phyloP scores from a whole-genome alignment of 2,888 invertebrate species.

The Clitarchus hookeri region DNA sequence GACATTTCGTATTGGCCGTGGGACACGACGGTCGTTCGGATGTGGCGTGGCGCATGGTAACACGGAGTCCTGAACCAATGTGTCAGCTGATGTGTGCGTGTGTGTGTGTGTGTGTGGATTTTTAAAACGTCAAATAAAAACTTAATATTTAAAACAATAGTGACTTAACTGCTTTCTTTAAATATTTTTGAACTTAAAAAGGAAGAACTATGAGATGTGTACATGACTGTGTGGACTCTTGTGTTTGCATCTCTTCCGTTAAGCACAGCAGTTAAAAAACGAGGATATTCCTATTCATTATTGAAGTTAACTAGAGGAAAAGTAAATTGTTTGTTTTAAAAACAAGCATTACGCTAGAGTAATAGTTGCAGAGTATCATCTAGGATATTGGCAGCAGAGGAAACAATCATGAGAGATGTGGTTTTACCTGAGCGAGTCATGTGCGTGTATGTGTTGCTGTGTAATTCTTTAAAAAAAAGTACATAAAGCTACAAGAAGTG shows the following conservation, averaged over 20 bases:
- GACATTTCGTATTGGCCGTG: not conserved
- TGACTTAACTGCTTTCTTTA: conserved; percentile 12
- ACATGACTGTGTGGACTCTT: not conserved
- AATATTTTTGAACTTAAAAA: not conserved
- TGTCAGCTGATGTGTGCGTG: conserved; percentile 1
- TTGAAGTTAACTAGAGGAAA: conserved; percentile 6
- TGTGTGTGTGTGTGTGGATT: not conserved
- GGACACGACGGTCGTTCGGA: not conserved
- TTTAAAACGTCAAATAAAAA: conserved; percentile 14
- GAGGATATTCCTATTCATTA: conserved; percentile 1
- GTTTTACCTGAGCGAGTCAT: not conserved
- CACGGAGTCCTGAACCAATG: not conserved
- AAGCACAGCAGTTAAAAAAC: not conserved
- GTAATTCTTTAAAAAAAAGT: conserved; percentile 10
- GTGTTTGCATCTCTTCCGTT: conserved; percentile 6
- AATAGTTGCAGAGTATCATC: conserved; percentile 2
- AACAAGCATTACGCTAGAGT: not conserved
- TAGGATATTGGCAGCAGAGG: not conserved
- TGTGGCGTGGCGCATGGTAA: not conserved
- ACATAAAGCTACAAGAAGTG: not conserved
- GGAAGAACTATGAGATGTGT: not conserved
- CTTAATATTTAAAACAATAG: not conserved
- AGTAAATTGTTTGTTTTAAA: conserved; percentile 7
- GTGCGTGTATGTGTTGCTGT: not conserved
- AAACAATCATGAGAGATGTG: not conserved